A percentile compares a stretch with the other conserved stretches of the same genome.
Conservation (phyloP, 2,113 vertebrate species). For the Salvelinus fontinalis region DNA sequence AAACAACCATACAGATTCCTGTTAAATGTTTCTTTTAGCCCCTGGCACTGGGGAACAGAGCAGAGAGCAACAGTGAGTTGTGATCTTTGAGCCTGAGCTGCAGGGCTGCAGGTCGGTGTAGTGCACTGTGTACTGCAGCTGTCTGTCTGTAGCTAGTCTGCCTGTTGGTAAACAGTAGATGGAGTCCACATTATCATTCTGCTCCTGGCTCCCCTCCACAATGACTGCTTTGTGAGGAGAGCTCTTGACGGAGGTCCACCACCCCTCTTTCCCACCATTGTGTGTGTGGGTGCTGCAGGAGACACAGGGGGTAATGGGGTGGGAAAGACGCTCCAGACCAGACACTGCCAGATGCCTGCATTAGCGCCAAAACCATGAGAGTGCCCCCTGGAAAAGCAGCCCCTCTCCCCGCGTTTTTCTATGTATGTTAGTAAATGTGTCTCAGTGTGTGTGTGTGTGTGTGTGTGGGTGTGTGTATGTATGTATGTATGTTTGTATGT, state of each 20-base stretch:
- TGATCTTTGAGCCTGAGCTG: background rate
- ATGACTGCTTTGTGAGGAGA: slow-evolving; percentile 89
- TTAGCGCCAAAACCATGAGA: slow-evolving; percentile 86
- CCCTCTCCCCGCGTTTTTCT: slow-evolving; percentile 69
- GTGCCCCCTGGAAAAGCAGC: slow-evolving; percentile 79
- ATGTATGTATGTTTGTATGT: slow-evolving; percentile 38
- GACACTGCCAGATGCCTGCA: slow-evolving; percentile 93
- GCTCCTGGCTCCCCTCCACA: slow-evolving; percentile 78
- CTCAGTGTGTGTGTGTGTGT: slow-evolving; percentile 33
- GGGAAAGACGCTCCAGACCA: slow-evolving; percentile 63
- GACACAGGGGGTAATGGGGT: slow-evolving; percentile 58
- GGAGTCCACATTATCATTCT: slow-evolving; percentile 85
- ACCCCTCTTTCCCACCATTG: slow-evolving; percentile 85
- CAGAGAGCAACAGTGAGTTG: background rate
- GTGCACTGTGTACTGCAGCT: slow-evolving; percentile 70
- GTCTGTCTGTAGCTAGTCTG: slow-evolving; percentile 54
- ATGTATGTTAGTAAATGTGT: slow-evolving; percentile 46
- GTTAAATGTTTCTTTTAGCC: background rate
- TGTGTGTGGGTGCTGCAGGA: slow-evolving; percentile 59
- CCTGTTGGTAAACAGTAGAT: slow-evolving; percentile 91
- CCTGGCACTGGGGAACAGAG: background rate
- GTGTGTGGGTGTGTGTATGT: slow-evolving; percentile 15
- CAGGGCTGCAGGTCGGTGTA: background rate
- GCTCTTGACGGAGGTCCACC: slow-evolving; percentile 86
- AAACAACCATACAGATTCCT: background rate